Percentiles rank a stretch among this genome's conserved stretches.
phyloP scores from a whole-genome alignment of 1,140 invertebrate species.

The Drosophila biarmipes region DNA sequence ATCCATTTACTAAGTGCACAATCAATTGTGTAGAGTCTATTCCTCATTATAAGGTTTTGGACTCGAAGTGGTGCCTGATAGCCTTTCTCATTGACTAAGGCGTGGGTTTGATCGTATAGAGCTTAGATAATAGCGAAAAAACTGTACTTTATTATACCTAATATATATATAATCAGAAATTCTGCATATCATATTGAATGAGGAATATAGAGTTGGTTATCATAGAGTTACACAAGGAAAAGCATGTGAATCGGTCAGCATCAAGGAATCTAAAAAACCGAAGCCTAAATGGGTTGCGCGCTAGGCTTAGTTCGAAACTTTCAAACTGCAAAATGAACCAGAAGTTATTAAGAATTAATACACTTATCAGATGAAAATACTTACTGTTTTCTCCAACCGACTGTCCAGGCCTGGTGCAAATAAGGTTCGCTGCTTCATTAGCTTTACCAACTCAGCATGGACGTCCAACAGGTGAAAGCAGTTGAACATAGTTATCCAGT shows the following conservation, averaged over 20 bases:
- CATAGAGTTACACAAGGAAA: constrained; percentile 40
- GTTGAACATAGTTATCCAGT: constrained; percentile 3
- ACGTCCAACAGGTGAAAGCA: constrained; percentile 13
- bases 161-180: constrained; percentile 2
- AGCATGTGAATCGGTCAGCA: not conserved
- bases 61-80: no score
- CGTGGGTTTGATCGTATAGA: no score
- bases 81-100: no score
- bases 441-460: constrained; percentile 7
- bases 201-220: constrained; percentile 39
- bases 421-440: constrained; percentile 29
- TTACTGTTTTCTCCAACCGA: constrained; percentile 43
- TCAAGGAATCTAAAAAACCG: constrained; percentile 11
- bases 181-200: constrained; percentile 49
- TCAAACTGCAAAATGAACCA: constrained; percentile 23
- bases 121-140: no score
- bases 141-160: not conserved
- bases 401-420: constrained; percentile 19
- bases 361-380: not conserved
- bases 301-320: constrained; percentile 43
- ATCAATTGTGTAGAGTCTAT: no score
- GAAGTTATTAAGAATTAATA: not conserved
- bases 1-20: no score
- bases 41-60: no score
- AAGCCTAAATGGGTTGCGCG: constrained; percentile 32